A percentile compares a stretch with the other conserved stretches of the same genome.
These are phyloP conservation scores for Propithecus perrieri DNA, from an alignment of 2,797 vertebrate species.

Conservation along the genomic window DNA sequence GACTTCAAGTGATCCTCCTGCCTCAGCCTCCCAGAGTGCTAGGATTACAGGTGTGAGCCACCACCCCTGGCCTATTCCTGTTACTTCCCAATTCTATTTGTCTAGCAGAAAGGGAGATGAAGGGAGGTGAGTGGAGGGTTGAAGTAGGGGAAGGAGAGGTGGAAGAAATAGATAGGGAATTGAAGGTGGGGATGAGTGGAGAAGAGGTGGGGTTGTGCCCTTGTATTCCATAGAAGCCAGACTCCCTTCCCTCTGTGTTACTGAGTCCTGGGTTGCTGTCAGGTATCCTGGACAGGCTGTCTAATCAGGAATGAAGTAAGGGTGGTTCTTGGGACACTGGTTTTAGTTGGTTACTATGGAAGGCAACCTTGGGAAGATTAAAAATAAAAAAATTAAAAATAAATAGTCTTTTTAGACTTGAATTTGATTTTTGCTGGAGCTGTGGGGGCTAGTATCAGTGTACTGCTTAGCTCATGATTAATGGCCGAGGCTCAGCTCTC, in stretches of 20 bases:
- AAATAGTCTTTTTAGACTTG: not conserved
- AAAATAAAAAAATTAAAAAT: not conserved
- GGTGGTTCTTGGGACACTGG: not conserved
- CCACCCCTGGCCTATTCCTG: too few relatives aligned
- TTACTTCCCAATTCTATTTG: not conserved
- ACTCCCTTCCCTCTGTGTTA: not conserved
- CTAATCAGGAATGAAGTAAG: not conserved
- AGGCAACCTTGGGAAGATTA: not conserved
- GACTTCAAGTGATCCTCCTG: too few relatives aligned
- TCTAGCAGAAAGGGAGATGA: not conserved
- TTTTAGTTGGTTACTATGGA: not conserved
- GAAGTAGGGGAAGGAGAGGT: not conserved
- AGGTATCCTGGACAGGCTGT: not conserved
- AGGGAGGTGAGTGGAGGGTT: too few relatives aligned
- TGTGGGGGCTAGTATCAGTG: not conserved
- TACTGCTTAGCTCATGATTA: not conserved
- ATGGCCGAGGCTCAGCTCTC: not conserved
- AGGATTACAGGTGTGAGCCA: too few relatives aligned
- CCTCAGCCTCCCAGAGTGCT: too few relatives aligned
- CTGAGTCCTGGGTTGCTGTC: too few relatives aligned
- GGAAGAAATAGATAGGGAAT: not conserved
- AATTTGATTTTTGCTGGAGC: not conserved
- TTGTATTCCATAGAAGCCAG: not conserved
- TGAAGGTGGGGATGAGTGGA: not conserved
- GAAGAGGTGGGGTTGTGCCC: not conserved